These are phyloP conservation scores for Nothoprocta pentlandii DNA, from an alignment of 2,113 vertebrate species.

Conservation along the genomic window DNA sequence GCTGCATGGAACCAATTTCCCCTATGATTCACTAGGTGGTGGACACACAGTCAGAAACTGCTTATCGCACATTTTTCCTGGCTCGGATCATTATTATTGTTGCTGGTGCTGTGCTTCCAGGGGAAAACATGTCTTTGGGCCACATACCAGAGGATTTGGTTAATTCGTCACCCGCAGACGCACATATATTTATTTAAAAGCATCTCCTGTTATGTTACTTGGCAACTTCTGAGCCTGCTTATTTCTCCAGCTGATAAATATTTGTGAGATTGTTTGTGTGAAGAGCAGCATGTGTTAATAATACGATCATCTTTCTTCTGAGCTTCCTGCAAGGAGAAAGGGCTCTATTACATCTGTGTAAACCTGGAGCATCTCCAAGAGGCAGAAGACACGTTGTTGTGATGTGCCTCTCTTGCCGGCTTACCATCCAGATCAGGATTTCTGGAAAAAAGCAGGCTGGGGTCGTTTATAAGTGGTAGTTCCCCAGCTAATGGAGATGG, in stretches of 20 bases:
- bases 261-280: constrained; percentile 51
- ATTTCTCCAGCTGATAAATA: constrained; percentile 72
- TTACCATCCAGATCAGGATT: rapidly evolving
- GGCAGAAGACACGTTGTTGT: not conserved
- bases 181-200: constrained; percentile 56
- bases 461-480: not conserved
- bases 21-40: not conserved
- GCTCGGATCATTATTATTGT: not conserved
- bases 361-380: not conserved
- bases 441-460: not conserved
- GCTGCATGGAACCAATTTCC: not conserved
- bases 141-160: constrained; percentile 54
- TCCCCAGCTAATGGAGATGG: not conserved
- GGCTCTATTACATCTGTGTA: not conserved
- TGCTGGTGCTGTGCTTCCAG: constrained; percentile 8
- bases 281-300: constrained; percentile 37
- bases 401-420: not conserved
- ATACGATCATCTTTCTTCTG: not conserved
- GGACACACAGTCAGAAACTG: not conserved
- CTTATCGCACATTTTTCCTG: not conserved
- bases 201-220: constrained; percentile 61
- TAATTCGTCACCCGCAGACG: constrained; percentile 47
- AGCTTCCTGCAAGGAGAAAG: not conserved
- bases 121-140: constrained; percentile 49
- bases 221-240: constrained; percentile 39